Evolutionary conservation across 2,797 vertebrate species (phyloP), one percentile per base, ranked within the genome.

Genomic region (Gymnopithys bicolor): DNA sequence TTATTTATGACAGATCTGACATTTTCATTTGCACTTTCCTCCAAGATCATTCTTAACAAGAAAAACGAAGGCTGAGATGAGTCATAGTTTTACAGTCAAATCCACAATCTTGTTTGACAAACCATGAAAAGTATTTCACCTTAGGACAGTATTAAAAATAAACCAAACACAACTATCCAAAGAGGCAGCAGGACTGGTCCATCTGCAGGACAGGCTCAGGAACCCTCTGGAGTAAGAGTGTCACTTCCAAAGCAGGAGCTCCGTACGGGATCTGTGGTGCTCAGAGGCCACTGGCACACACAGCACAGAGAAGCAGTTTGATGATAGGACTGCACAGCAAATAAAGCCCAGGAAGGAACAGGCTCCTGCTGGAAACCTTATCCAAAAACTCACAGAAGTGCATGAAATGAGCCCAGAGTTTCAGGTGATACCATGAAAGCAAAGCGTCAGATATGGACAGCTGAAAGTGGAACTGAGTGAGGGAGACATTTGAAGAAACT

Each of bases 1-100:
- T 98, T 97, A 98, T 98, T 98, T 94, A 98, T 98, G 96, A 96
- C 88, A 96, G 76, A 56, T 13, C 63, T 98, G 98, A 97, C 98
- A 98, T 98, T 98, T 98, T 95, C 97, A 98, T 98, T 98, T 97
- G 94, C 85, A 93, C 91, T 95, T 96, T 93, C 90, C 81, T 93
- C 87, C 81, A 86, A 76, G 93, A 95, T 48, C 91, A 94, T 94
- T 89, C 96, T 89, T 96, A 97, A 96, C 95, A 87, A 91, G 96
- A 86, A 90, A 84, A 86, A 55, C 1, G 46, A 95, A 87, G 67
- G 83, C 91, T 88, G 86, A 92, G 91, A 87, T 96, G 94, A 95
- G 71, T 96, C 92, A 94, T 8, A 74, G 63, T 91, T 93, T 91
- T 43, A 82, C 52, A 91, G 87, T 90, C 95, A 95, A 89, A 92